phyloP scores from a whole-genome alignment of 2,888 invertebrate species.

The Apotomis turbidana region DNA sequence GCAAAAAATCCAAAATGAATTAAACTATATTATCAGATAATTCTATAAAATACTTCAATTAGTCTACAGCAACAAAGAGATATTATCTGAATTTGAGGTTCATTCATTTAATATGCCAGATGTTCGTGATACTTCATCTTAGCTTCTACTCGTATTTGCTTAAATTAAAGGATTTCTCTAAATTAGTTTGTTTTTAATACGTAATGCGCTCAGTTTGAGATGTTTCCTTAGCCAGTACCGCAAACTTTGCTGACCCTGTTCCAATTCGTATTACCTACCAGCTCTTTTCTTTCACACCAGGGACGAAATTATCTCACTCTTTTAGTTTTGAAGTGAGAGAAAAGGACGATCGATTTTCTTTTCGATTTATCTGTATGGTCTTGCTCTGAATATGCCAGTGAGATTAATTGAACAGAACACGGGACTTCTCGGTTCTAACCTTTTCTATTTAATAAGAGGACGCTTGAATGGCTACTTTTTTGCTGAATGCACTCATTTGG shows the following conservation, averaged over 20 bases:
- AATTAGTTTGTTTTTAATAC: constrained; percentile 28
- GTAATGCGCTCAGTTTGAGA: constrained; percentile 14
- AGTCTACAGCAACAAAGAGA: not conserved
- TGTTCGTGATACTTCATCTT: not conserved
- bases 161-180: constrained; percentile 15
- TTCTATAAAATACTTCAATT: no score
- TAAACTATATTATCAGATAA: no score
- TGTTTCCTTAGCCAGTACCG: constrained; percentile 26
- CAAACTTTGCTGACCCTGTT: constrained; percentile 25
- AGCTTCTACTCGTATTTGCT: not conserved
- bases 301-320: constrained; percentile 8
- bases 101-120: not conserved
- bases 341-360: not conserved
- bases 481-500: constrained; percentile 26
- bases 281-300: not conserved
- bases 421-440: constrained; percentile 20
- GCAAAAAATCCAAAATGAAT: no score
- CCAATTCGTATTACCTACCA: constrained; percentile 26
- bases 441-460: constrained; percentile 28
- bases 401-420: constrained; percentile 27
- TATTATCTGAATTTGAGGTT: not conserved
- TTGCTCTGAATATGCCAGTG: not conserved
- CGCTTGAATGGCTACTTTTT: constrained; percentile 11
- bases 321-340: not conserved
- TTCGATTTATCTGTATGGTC: not conserved